Evolutionary conservation across 2,888 invertebrate species (phyloP).

Genomic region (Xanthia icteritia): DNA sequence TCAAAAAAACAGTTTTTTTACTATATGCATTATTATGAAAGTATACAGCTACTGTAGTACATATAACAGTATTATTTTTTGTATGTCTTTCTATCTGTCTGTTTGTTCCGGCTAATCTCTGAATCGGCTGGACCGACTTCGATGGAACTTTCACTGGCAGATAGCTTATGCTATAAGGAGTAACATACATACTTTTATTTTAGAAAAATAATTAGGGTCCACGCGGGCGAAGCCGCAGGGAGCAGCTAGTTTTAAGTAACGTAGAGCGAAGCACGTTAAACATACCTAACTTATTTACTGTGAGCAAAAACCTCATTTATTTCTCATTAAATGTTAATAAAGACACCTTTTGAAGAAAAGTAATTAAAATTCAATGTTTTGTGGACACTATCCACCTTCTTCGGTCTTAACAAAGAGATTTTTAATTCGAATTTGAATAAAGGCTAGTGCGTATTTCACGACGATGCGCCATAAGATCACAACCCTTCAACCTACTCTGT

Average conservation of each 20-base stretch:
- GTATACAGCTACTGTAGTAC: no score
- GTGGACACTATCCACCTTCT: neutral
- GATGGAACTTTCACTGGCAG: no score
- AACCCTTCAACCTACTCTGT: neutral
- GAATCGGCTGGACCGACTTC: no score
- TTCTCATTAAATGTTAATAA: neutral
- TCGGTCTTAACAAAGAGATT: neutral
- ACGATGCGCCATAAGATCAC: neutral
- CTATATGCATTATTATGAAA: no score
- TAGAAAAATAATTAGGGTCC: no score
- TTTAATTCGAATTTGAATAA: neutral
- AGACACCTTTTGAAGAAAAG: neutral
- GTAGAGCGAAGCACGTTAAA: neutral
- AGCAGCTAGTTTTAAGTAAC: neutral
- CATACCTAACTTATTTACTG: neutral
- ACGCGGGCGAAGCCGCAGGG: no score
- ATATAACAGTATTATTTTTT: no score
- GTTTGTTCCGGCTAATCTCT: no score
- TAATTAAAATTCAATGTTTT: neutral
- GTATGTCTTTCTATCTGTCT: no score
- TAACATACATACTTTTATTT: no score
- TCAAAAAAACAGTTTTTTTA: no score
- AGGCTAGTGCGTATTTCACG: neutral
- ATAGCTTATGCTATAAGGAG: no score
- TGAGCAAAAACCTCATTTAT: neutral